Percentiles rank a stretch among this genome's conserved stretches.
Conservation (phyloP, 1,140 invertebrate species). For the Drosophila erecta region DNA sequence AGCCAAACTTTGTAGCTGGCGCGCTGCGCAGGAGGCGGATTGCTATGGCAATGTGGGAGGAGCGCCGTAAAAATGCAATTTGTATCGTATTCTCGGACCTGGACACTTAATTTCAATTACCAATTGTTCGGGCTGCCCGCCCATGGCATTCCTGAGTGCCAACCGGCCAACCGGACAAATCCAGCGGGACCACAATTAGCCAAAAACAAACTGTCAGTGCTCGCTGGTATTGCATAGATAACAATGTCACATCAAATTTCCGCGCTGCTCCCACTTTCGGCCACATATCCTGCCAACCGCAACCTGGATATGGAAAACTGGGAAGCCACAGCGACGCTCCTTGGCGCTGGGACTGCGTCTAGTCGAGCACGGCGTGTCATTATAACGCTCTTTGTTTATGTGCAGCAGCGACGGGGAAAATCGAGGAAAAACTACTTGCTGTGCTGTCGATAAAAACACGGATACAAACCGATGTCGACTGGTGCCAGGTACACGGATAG, state of each 20-base stretch:
- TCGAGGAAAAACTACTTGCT: constrained; percentile 34
- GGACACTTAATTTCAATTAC: constrained; percentile 29
- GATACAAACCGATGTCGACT: constrained; percentile 33
- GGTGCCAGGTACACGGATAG: constrained; percentile 24
- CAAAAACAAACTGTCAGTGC: constrained; percentile 3
- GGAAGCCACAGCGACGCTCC: no score
- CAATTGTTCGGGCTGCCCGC: neutral
- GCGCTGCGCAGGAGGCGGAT: constrained; percentile 17
- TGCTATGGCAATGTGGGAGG: constrained; percentile 15
- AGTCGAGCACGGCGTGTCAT: constrained; percentile 55
- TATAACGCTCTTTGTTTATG: constrained; percentile 54
- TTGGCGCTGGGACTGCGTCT: no score
- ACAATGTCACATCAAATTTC: constrained; percentile 37
- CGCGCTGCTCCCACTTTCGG: neutral
- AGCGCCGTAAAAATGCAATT: constrained; percentile 35
- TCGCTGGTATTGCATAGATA: constrained; percentile 17
- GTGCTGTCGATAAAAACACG: constrained; percentile 1
- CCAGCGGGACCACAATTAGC: constrained; percentile 25
- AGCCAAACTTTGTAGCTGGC: constrained; percentile 30
- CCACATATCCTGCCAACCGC: neutral
- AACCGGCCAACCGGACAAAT: neutral
- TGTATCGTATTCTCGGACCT: constrained; percentile 20
- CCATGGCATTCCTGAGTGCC: neutral
- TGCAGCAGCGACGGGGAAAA: constrained; percentile 14
- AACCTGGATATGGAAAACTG: constrained; percentile 31